Conservation (phyloP, 2,113 vertebrate genomes). For the Clarias magur region DNA sequence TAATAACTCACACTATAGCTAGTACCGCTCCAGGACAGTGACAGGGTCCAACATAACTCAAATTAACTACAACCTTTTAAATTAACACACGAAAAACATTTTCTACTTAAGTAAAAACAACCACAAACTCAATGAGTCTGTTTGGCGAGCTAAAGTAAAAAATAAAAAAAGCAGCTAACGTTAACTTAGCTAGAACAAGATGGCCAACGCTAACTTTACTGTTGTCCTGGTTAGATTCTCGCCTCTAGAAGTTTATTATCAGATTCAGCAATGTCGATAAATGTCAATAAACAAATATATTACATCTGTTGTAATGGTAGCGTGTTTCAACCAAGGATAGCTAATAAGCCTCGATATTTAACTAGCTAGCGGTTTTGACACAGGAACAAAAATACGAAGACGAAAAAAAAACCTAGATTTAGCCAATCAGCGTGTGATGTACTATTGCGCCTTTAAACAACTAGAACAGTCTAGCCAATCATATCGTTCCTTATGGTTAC, state of each 20-base stretch:
- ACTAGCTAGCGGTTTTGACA: conserved; percentile 65
- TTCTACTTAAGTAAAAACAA: background rate
- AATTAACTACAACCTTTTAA: background rate
- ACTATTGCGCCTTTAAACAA: conserved; percentile 19
- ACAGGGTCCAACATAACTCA: conserved; percentile 23
- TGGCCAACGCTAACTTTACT: conserved; percentile 7
- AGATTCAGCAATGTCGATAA: background rate
- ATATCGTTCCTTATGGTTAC: accelerated
- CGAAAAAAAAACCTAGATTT: conserved; percentile 43
- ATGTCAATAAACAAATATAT: background rate
- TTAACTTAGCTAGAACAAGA: conserved; percentile 43
- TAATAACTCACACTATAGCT: background rate
- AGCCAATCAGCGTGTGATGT: conserved; percentile 63
- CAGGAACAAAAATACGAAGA: conserved; percentile 79
- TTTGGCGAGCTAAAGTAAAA: background rate
- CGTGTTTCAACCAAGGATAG: conserved; percentile 48
- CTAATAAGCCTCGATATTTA: conserved; percentile 32
- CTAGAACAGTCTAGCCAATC: conserved; percentile 57
- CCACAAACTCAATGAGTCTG: background rate
- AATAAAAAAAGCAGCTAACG: background rate
- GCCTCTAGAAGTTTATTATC: background rate
- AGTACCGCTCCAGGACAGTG: background rate
- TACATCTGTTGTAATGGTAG: conserved; percentile 20
- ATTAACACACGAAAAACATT: background rate
- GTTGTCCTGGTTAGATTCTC: background rate